Conservation (phyloP, 2,888 invertebrate genomes). For the Kryphioiulus occultus region DNA sequence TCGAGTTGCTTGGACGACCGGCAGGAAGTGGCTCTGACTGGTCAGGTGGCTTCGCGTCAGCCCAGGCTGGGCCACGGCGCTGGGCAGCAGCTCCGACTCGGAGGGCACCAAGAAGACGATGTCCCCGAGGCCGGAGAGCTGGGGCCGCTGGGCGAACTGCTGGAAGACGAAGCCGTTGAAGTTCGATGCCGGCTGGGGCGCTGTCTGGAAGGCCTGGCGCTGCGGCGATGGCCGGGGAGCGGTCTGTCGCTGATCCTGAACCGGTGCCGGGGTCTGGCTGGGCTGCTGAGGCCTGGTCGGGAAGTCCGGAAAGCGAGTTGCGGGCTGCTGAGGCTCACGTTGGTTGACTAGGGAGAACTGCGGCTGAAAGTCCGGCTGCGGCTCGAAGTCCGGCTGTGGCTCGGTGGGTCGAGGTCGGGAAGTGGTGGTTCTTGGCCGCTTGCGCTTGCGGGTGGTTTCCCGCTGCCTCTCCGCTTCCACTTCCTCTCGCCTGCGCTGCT, state of each 20-base stretch:
- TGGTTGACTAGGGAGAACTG: neutral
- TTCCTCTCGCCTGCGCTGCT: slow-evolving; percentile 6
- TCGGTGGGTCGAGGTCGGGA: neutral
- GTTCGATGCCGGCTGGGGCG: neutral
- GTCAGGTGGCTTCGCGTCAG: neutral
- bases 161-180: slow-evolving; percentile 35
- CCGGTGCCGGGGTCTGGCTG: neutral
- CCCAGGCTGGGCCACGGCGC: neutral
- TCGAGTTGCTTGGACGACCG: no score
- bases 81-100: neutral
- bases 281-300: neutral
- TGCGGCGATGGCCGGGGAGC: neutral
- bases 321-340: neutral
- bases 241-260: neutral
- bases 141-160: neutral
- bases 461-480: neutral
- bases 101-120: slow-evolving; percentile 37
- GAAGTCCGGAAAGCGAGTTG: neutral
- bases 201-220: neutral
- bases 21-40: neutral
- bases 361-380: neutral
- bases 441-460: neutral
- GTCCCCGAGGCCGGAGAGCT: neutral
- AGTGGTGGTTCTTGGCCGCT: neutral
- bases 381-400: neutral